These are phyloP conservation scores for Trissolcus japonicus DNA, from an alignment of 2,888 invertebrate species.

Conservation along the genomic window DNA sequence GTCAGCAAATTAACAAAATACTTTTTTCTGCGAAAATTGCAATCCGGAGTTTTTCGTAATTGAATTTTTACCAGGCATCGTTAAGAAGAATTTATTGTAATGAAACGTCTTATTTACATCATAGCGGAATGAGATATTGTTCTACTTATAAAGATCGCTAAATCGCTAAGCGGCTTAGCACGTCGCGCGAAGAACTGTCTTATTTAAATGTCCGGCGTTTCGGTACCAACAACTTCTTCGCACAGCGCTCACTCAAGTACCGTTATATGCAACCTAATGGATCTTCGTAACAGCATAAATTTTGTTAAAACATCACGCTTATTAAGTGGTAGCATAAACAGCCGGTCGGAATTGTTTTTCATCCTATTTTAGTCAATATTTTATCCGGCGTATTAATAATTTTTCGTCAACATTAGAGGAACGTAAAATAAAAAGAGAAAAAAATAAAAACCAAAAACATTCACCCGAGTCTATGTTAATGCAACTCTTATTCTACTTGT, in stretches of 20 bases:
- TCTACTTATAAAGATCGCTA: conserved; percentile 62
- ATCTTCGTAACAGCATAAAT: conserved; percentile 45
- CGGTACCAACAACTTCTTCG: conserved; percentile 58
- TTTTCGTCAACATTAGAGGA: too few relatives aligned
- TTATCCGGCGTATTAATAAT: too few relatives aligned
- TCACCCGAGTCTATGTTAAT: not conserved
- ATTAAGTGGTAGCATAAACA: conserved; percentile 32
- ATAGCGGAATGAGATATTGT: conserved; percentile 61
- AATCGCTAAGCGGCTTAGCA: conserved; percentile 66
- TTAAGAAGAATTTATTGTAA: conserved; percentile 64
- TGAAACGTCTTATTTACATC: conserved; percentile 64
- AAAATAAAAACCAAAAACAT: not conserved
- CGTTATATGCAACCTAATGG: conserved; percentile 46
- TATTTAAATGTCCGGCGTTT: conserved; percentile 57
- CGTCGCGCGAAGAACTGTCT: conserved; percentile 56
- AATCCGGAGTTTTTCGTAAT: conserved; percentile 56
- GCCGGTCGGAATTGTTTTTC: conserved; percentile 17
- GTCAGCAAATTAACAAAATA: conserved; percentile 46
- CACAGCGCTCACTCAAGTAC: conserved; percentile 8
- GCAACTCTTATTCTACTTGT: not conserved
- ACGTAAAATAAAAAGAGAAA: too few relatives aligned
- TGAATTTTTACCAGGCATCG: conserved; percentile 55
- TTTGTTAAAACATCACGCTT: conserved; percentile 33
- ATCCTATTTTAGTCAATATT: too few relatives aligned
- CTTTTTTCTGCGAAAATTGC: conserved; percentile 23